A percentile compares a stretch with the other conserved stretches of the same genome.
Conservation (phyloP, 2,888 invertebrate genomes). For the Tinea trinotella region DNA sequence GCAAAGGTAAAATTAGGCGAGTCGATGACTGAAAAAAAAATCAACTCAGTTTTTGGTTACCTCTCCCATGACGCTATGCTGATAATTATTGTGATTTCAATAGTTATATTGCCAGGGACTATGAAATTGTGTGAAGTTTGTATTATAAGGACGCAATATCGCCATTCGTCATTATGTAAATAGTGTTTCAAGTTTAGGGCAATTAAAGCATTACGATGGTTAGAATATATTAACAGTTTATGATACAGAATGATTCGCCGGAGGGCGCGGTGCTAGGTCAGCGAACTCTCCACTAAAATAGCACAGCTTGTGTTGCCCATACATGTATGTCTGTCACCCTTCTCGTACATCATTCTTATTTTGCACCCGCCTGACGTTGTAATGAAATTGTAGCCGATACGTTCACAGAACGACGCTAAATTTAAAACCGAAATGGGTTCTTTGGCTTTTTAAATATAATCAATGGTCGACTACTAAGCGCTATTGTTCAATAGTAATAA, state of each 20-base stretch:
- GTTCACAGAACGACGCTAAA: background rate
- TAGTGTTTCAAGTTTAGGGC: background rate
- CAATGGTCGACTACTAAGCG: background rate
- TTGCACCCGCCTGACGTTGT: background rate
- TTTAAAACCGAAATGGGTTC: background rate
- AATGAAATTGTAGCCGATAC: background rate
- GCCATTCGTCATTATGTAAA: background rate
- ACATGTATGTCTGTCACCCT: constrained; percentile 11
- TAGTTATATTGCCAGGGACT: too few relatives aligned
- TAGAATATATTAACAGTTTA: constrained; percentile 1
- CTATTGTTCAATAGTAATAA: constrained; percentile 33
- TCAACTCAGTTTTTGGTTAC: too few relatives aligned
- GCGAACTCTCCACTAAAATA: constrained; percentile 18
- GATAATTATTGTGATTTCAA: too few relatives aligned
- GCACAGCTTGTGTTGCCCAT: constrained; percentile 6
- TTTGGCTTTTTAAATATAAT: background rate
- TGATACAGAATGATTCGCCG: background rate
- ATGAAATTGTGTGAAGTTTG: too few relatives aligned
- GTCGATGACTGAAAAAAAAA: too few relatives aligned
- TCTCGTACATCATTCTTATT: constrained; percentile 4
- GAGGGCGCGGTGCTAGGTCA: constrained; percentile 16
- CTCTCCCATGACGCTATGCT: too few relatives aligned
- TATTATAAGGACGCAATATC: too few relatives aligned
- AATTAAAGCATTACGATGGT: background rate
- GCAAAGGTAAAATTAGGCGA: too few relatives aligned